Evolutionary conservation across 2,113 vertebrate species (phyloP), one percentile per base, ranked within the genome.

Genomic region (Podocnemis expansa): DNA sequence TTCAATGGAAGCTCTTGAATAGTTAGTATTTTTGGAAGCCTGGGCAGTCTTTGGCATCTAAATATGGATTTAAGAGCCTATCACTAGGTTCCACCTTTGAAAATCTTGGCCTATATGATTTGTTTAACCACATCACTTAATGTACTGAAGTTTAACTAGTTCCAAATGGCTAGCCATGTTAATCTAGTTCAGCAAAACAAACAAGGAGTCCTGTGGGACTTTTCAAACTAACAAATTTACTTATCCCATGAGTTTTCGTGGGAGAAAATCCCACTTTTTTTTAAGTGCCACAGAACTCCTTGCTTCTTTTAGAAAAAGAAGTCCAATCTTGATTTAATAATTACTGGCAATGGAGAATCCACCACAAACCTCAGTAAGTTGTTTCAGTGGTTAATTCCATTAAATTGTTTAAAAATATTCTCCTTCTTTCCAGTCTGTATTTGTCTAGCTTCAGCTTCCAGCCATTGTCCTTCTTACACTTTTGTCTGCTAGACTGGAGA

Each of bases 21-120:
- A 27, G 58, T 31, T 58, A 73, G 43, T 51, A 19, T 13, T 73
- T 70, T 13, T 2, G 1, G 75, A 5, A 0, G 9, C 8, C 45
- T 54, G 9, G 5, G 14, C 76, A 6, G 7, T 49, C 56, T 63
- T n/a, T 17, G 31, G 60, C 31, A 58, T 12, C 52, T 21, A 70
- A 47, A 85, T 22, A 56, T 76, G 19, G 38, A 25, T 76, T 29
- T 45, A 34, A 22, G 19, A 75, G 24, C 12, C 54, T 4, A 49
- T 47, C 3, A 0, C 41, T 21, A 1, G 0, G 6, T n/a, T 70
- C 81, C 8, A 24, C 5, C 8, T 67, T 73, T 51, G 29, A 7
- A 27, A 12, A 85, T 79, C 47, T 25, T 43, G 87, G 27, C 19
- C 2, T 0, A 12, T 4, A 12, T 0, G 27, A 54, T 19, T 6